These are phyloP conservation scores for Sapayoa aenigma DNA, from an alignment of 2,113 vertebrate genomes.

Conservation along the genomic window DNA sequence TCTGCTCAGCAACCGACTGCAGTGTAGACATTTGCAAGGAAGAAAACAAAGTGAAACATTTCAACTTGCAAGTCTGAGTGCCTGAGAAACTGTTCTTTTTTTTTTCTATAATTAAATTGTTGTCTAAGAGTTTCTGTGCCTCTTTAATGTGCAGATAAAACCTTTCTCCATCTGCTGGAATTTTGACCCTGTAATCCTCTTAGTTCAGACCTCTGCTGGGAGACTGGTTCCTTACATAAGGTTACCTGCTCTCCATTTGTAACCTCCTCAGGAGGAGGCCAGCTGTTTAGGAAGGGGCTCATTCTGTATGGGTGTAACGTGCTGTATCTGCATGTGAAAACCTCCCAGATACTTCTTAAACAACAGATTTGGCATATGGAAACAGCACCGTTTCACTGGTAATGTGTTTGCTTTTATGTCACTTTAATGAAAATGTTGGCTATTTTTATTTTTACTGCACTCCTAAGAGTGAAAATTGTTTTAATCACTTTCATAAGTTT, in stretches of 20 bases:
- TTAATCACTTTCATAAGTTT: not conserved
- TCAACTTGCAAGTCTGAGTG: not conserved
- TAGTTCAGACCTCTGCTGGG: constrained; percentile 22
- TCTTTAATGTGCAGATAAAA: constrained; percentile 22
- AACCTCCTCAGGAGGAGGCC: not conserved
- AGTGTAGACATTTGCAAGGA: not conserved
- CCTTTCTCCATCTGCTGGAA: constrained; percentile 28
- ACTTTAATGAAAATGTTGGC: not conserved
- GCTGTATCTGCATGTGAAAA: not conserved
- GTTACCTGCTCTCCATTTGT: not conserved
- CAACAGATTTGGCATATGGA: not conserved
- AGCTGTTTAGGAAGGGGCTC: not conserved
- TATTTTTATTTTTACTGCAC: not conserved
- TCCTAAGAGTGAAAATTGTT: not conserved
- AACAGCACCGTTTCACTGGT: not conserved
- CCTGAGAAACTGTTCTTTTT: not conserved
- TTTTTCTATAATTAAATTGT: not conserved
- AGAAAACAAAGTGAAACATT: not conserved
- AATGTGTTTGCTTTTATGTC: not conserved
- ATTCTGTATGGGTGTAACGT: not conserved
- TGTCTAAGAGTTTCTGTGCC: not conserved
- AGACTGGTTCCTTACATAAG: not conserved
- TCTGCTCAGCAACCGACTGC: constrained; percentile 33
- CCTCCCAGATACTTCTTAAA: not conserved
- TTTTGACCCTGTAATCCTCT: constrained; percentile 61